A percentile compares a stretch with the other conserved stretches of the same genome.
phyloP scores from a whole-genome alignment of 2,797 vertebrate genomes.

The Poeciliopsis infans region DNA sequence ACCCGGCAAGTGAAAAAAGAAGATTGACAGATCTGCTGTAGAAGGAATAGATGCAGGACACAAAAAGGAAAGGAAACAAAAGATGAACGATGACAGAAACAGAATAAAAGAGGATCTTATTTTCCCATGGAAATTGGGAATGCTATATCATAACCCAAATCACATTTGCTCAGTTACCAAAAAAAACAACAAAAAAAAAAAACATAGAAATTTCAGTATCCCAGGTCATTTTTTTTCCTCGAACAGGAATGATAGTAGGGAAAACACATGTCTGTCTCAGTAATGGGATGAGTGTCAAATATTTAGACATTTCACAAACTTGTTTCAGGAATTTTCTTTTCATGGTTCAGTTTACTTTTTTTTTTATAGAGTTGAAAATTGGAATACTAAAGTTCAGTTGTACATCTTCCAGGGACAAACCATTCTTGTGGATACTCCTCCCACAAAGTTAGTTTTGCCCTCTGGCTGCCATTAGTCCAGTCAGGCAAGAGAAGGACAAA shows the following conservation, averaged over 20 bases:
- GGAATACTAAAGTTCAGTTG: slow-evolving; percentile 83
- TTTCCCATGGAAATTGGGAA: slow-evolving; percentile 42
- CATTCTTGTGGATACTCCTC: slow-evolving; percentile 66
- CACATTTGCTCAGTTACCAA: slow-evolving; percentile 71
- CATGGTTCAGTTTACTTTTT: slow-evolving; percentile 80
- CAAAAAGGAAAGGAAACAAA: slow-evolving; percentile 37
- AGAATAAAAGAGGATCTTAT: slow-evolving; percentile 36
- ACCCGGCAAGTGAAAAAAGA: slow-evolving; percentile 50
- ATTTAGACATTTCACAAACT: slow-evolving; percentile 90
- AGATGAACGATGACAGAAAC: slow-evolving; percentile 40
- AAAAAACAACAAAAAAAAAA: slow-evolving; percentile 79
- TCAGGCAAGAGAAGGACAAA: slow-evolving; percentile 58
- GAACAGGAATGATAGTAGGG: slow-evolving; percentile 78
- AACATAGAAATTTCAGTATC: slow-evolving; percentile 74
- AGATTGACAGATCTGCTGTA: slow-evolving; percentile 55
- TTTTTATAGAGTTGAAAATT: slow-evolving; percentile 83
- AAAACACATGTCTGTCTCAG: slow-evolving; percentile 80
- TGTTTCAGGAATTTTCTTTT: slow-evolving; percentile 82
- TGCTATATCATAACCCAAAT: slow-evolving; percentile 72
- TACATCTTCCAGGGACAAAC: slow-evolving; percentile 74
- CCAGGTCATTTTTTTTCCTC: slow-evolving; percentile 73
- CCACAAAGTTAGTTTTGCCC: slow-evolving; percentile 65
- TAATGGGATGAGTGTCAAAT: slow-evolving; percentile 86
- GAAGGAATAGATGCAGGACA: slow-evolving; percentile 44
- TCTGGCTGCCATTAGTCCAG: slow-evolving; percentile 70